These are phyloP conservation scores for Parnassius mnemosyne DNA, from an alignment of 2,888 invertebrate genomes.

Conservation along the genomic window DNA sequence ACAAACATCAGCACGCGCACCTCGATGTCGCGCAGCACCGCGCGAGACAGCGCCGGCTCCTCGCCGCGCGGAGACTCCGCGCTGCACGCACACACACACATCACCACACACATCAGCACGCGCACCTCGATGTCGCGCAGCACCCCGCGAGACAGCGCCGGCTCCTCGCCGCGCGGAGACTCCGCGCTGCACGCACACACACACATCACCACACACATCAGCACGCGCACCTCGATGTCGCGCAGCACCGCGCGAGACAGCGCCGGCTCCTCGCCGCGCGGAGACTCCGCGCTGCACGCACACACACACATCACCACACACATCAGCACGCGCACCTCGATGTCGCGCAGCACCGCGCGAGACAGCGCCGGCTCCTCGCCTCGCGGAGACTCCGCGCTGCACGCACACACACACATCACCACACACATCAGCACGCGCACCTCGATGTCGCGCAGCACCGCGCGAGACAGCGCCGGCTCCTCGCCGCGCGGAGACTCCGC, in stretches of 20 bases:
- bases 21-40: slow-evolving; percentile 93
- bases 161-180: slow-evolving; percentile 46
- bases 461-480: slow-evolving; percentile 82
- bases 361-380: slow-evolving; percentile 76
- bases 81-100: background rate
- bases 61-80: slow-evolving; percentile 35
- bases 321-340: slow-evolving; percentile 96
- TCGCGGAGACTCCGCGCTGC: slow-evolving; percentile 20
- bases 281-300: slow-evolving; percentile 12
- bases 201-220: slow-evolving; percentile 70
- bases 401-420: background rate
- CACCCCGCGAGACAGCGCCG: slow-evolving; percentile 83
- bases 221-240: slow-evolving; percentile 96
- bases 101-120: slow-evolving; percentile 87
- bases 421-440: slow-evolving; percentile 95
- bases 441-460: slow-evolving; percentile 93
- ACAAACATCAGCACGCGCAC: slow-evolving; percentile 95
- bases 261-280: slow-evolving; percentile 50
- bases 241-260: slow-evolving; percentile 88
- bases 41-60: slow-evolving; percentile 82
- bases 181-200: slow-evolving; percentile 2
- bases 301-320: background rate
- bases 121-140: slow-evolving; percentile 96
- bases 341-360: slow-evolving; percentile 90
- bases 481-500: slow-evolving; percentile 35